Evolutionary conservation across 2,797 vertebrate genomes (phyloP), one percentile per base, ranked within the genome.

Genomic region (Malurus splendens): DNA sequence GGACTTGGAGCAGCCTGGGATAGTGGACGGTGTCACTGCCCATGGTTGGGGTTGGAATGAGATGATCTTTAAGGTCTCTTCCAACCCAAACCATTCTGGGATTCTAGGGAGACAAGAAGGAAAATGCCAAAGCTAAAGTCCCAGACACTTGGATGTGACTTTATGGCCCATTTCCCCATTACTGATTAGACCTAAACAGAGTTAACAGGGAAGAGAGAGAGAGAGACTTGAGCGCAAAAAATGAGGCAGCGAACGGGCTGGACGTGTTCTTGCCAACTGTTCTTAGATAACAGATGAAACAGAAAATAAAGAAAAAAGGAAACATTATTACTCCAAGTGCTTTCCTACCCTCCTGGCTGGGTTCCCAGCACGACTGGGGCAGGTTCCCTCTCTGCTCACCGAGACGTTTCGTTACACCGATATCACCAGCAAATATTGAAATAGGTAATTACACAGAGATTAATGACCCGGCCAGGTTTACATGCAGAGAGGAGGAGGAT

Each of bases 381-480:
- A 88, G 27, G 44, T 77, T 86, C 74, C 80, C 39, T 5, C 72
- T 48, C 74, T 16, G 42, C 74, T 70, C 41, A 28, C 56, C 0
- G 1, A 64, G 36, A 32, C 11, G 41, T 14, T 70, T 30, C 15
- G 14, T 52, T 25, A 10, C 38, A 47, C 38, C 56, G 7, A 20
- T 24, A 52, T 4, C 60, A 57, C 47, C 82, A 76, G 15, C 50
- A 89, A 82, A 36, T 41, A 68, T 32, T 56, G n/a, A 47, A 89
- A 84, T 38, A 14, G 33, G 13, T 66, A 62, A 84, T 73, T 56
- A 30, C 0, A 4, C 52, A 22, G 18, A 30, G 77, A 39, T 15
- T 23, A 64, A 36, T 56, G 3, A 32, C 3, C 30, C 0, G 0
- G 12, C 6, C 32, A 8, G 0, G 8, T 51, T 78, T 33, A 1